Conservation (phyloP, 2,888 invertebrate genomes). For the Cancer borealis region DNA sequence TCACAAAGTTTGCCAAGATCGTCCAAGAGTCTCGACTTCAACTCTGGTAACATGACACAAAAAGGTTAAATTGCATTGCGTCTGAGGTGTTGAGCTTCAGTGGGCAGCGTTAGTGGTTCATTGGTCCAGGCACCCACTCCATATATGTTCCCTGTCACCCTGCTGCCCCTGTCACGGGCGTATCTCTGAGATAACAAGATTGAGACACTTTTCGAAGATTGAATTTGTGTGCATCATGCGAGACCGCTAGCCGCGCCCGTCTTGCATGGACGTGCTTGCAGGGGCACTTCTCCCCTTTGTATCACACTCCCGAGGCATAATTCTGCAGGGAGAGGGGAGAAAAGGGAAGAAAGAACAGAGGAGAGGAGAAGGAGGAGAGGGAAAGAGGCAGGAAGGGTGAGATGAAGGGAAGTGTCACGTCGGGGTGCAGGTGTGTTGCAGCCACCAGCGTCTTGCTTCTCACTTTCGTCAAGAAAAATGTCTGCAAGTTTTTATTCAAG, state of each 20-base stretch:
- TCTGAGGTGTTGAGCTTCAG: neutral
- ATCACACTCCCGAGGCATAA: neutral
- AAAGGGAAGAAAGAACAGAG: neutral
- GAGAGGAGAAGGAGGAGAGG: neutral
- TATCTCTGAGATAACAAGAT: neutral
- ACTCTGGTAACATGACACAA: conserved; percentile 4
- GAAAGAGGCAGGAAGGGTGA: neutral
- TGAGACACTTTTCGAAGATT: conserved; percentile 17
- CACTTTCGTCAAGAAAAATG: neutral
- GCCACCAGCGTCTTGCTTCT: neutral
- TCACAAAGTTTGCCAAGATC: neutral
- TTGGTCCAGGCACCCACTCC: neutral
- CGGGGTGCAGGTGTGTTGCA: neutral
- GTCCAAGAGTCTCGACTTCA: neutral
- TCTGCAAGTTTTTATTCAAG: neutral
- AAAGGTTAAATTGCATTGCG: conserved; percentile 9
- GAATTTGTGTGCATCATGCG: conserved; percentile 15
- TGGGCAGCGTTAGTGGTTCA: conserved; percentile 15
- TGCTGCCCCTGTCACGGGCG: neutral
- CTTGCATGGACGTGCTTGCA: neutral
- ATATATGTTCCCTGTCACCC: neutral
- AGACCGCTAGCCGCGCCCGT: neutral
- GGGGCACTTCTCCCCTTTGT: neutral
- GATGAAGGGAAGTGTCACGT: conserved; percentile 3
- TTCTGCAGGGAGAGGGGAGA: neutral